Evolutionary conservation across 2,113 vertebrate species (phyloP), one percentile per base, ranked within the genome.

Genomic region (Gallinago undulata): DNA sequence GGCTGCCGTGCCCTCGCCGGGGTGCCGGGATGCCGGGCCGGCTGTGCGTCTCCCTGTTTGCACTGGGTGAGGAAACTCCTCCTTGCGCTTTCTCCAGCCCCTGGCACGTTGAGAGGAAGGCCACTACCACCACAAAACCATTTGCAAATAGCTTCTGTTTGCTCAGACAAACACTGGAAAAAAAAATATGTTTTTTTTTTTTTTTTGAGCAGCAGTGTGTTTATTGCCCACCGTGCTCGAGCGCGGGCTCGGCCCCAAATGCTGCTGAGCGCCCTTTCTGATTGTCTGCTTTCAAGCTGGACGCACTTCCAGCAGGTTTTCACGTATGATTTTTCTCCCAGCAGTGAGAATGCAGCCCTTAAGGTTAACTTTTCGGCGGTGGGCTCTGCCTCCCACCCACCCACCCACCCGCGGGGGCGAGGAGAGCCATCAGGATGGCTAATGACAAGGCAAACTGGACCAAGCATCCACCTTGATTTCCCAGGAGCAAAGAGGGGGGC

Each of bases 101-200:
- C 48, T 87, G 79, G 83, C 79, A 55, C 78, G 64, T 4, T 5
- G 17, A 21, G 53, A 72, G 89, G 81, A 91, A 91, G 85, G 87
- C 48, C 1, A 1, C 4, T 7, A 45, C 82, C 66, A 55, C 77
- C 69, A 82, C 66, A 70, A 80, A 91, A 67, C 77, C 87, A 41
- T 79, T 84, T 83, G 81, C 89, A 91, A 93, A 90, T 80, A 92
- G 57, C 81, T 74, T 13, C 93, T 89, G 84, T 91, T 91, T 93
- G 87, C 66, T 63, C 56, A 43, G 53, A 84, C 85, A 95, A 70
- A 24, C 13, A 2, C 68, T 67, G 86, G 64, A n/a, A 72, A 79
- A 84, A 56, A 48, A 85, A 13, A n/a, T 17, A 48, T 48, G 10
- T 22, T 47, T 17, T 3, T 50, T 70, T 45, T 63, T 60, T 72